Conservation (phyloP, 2,113 vertebrate genomes). For the Rhynchomys soricoides region DNA sequence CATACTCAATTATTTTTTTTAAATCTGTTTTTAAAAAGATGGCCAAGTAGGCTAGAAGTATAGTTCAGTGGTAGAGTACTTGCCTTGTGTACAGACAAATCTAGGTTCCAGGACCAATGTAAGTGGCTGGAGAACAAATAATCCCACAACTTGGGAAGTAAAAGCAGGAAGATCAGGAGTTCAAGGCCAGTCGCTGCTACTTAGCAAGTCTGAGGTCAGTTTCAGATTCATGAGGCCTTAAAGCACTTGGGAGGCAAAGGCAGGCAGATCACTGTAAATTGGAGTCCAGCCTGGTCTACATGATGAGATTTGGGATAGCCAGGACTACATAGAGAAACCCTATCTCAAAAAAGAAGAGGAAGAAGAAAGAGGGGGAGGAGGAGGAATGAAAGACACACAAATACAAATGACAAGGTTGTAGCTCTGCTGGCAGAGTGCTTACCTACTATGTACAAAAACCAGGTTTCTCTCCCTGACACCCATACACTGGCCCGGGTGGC, state of each 20-base stretch:
- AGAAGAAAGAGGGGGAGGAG: background rate
- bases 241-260: background rate
- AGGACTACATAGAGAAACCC: background rate
- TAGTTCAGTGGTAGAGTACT: background rate
- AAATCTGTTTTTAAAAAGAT: background rate
- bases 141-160: background rate
- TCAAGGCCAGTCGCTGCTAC: background rate
- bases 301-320: background rate
- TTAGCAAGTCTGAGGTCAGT: background rate
- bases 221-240: background rate
- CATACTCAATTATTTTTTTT: background rate
- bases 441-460: background rate
- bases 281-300: background rate
- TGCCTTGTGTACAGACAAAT: background rate
- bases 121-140: background rate
- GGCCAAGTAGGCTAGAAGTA: background rate
- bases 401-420: background rate
- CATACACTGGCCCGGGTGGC: background rate
- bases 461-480: background rate
- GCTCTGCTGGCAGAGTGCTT: background rate
- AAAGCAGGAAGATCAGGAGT: background rate
- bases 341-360: background rate
- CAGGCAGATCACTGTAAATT: background rate
- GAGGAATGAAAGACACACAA: background rate
- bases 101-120: background rate